Evolutionary conservation across 2,888 invertebrate species (phyloP).

Genomic region (Rotaria sp.): DNA sequence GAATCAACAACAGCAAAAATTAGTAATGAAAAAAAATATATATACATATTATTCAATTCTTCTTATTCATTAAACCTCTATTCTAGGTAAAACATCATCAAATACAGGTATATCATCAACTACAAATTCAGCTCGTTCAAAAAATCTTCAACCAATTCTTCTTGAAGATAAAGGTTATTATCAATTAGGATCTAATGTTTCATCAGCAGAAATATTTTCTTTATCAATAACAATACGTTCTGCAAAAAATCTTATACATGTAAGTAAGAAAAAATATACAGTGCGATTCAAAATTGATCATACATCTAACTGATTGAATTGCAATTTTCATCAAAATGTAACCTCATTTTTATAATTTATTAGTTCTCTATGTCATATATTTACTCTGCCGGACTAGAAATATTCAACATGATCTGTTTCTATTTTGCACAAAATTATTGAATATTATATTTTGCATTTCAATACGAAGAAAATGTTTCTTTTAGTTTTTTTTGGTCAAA

Average conservation of each 20-base stretch:
- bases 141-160: neutral
- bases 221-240: conserved; percentile 24
- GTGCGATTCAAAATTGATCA: too few species aligned
- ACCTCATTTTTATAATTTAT: too few species aligned
- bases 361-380: too few species aligned
- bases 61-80: neutral
- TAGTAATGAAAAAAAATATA: neutral
- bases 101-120: neutral
- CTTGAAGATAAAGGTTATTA: conserved; percentile 13
- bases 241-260: conserved; percentile 23
- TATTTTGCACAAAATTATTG: too few species aligned
- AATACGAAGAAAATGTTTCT: too few species aligned
- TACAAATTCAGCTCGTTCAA: neutral
- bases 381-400: too few species aligned
- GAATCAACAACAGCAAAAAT: conserved; percentile 31
- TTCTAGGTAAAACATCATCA: neutral
- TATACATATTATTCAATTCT: neutral
- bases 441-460: too few species aligned
- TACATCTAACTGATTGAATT: too few species aligned
- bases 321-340: too few species aligned
- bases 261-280: neutral
- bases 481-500: too few species aligned
- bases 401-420: too few species aligned
- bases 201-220: neutral
- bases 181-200: neutral